Percentiles rank a stretch among this genome's conserved stretches.
phyloP scores from a whole-genome alignment of 2,888 invertebrate genomes.

The Morpho achilles region DNA sequence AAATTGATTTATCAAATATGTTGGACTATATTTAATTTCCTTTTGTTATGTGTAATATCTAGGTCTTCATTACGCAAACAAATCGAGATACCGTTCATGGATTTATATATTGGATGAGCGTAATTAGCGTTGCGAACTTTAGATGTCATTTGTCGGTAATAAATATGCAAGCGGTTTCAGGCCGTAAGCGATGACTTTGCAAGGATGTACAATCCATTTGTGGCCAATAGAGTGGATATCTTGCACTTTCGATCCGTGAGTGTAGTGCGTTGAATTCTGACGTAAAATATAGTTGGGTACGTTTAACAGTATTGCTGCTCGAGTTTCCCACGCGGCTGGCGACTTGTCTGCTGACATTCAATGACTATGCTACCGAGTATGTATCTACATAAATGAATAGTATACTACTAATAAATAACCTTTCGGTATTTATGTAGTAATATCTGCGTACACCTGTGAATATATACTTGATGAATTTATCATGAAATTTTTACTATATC shows the following conservation, averaged over 20 bases:
- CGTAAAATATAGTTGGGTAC: constrained; percentile 58
- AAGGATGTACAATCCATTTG: constrained; percentile 69
- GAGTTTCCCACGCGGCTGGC: constrained; percentile 63
- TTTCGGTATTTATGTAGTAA: constrained; percentile 16
- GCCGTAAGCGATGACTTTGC: constrained; percentile 35
- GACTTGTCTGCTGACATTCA: constrained; percentile 30
- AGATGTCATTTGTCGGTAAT: constrained; percentile 4
- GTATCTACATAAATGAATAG: constrained; percentile 26
- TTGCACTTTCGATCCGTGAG: constrained; percentile 44
- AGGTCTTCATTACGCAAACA: not conserved
- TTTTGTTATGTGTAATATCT: no score
- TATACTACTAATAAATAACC: constrained; percentile 14
- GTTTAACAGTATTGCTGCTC: constrained; percentile 43
- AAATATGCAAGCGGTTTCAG: constrained; percentile 10
- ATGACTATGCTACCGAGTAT: constrained; percentile 22
- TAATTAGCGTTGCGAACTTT: constrained; percentile 2
- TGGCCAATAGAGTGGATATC: constrained; percentile 54
- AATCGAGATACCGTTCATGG: constrained; percentile 23
- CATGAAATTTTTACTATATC: no score
- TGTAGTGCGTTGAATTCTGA: constrained; percentile 57
- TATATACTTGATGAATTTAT: no score
- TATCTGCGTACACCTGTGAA: not conserved
- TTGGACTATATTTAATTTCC: no score
- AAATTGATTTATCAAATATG: no score
- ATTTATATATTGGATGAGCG: constrained; percentile 5